Conservation (phyloP, 92 coral and sea anemone genomes). For the Paramuricea clavata region DNA sequence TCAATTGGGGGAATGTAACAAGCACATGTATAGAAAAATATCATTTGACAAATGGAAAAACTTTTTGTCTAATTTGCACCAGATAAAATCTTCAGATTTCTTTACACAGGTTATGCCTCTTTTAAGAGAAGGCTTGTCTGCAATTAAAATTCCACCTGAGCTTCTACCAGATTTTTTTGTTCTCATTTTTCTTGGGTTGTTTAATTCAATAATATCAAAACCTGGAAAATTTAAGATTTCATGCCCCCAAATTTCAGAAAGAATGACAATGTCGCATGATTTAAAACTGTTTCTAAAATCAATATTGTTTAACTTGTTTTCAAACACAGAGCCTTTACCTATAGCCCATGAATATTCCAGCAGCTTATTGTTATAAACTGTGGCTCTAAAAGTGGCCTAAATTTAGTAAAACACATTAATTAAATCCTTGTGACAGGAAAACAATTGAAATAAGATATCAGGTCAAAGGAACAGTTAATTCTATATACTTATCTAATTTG, state of each 20-base stretch:
- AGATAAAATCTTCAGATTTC: conserved; percentile 9
- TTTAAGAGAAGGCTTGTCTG: neutral
- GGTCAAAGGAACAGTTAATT: neutral
- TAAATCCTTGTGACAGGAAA: neutral
- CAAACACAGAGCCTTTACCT: conserved; percentile 34
- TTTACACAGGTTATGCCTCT: neutral
- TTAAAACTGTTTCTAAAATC: conserved; percentile 32
- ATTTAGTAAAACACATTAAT: conserved; percentile 22
- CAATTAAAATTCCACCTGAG: conserved; percentile 49
- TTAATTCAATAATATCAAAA: conserved; percentile 38
- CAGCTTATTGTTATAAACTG: conserved; percentile 28
- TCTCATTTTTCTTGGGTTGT: neutral
- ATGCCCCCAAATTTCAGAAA: conserved; percentile 43
- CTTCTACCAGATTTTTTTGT: conserved; percentile 36
- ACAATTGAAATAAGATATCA: neutral
- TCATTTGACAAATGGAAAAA: conserved; percentile 22
- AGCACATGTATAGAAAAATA: conserved; percentile 36
- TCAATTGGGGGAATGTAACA: conserved; percentile 34
- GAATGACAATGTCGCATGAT: conserved; percentile 4
- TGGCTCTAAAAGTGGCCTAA: neutral
- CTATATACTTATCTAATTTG: neutral
- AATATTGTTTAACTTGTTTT: conserved; percentile 30
- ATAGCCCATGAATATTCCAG: conserved; percentile 58
- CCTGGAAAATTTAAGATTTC: neutral
- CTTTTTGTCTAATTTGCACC: conserved; percentile 40